These are phyloP conservation scores for Amphiprion percula DNA, from an alignment of 2,113 vertebrate species.

Conservation along the genomic window DNA sequence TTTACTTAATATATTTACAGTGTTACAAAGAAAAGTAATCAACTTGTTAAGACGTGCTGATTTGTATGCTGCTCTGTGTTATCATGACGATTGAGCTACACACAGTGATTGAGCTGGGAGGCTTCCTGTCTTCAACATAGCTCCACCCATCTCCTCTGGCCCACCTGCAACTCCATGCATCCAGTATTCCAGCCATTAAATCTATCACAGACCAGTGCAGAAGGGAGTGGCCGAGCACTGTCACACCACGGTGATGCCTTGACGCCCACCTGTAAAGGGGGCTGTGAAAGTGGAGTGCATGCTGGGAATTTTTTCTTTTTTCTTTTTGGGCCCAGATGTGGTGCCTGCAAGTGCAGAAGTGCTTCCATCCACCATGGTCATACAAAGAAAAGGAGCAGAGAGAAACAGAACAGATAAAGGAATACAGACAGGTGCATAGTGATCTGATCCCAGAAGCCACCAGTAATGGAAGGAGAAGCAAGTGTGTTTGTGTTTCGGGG, in stretches of 20 bases:
- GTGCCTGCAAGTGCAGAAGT: conserved; percentile 43
- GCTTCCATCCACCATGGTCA: conserved; percentile 22
- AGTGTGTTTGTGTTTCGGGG: conserved; percentile 18
- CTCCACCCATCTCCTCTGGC: neutral
- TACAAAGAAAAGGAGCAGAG: conserved; percentile 48
- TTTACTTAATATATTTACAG: conserved; percentile 84
- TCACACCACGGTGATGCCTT: neutral
- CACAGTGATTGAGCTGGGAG: conserved; percentile 10
- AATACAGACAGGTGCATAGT: conserved; percentile 74
- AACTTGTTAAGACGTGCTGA: conserved; percentile 66
- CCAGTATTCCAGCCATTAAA: conserved; percentile 10
- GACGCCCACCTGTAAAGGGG: conserved; percentile 5
- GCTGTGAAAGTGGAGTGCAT: conserved; percentile 66
- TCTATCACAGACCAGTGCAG: neutral
- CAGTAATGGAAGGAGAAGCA: conserved; percentile 23
- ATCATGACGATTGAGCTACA: conserved; percentile 31
- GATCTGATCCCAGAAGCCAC: conserved; percentile 71
- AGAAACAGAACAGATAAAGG: conserved; percentile 28
- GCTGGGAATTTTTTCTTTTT: conserved; percentile 53
- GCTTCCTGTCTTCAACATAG: neutral
- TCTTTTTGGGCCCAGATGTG: neutral
- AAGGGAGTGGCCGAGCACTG: neutral
- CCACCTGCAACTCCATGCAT: neutral
- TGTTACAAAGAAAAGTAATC: conserved; percentile 70
- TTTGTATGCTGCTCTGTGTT: conserved; percentile 58